Evolutionary conservation across 2,113 vertebrate genomes (phyloP), one percentile per base, ranked within the genome.

Genomic region (Entelurus aequoreus): DNA sequence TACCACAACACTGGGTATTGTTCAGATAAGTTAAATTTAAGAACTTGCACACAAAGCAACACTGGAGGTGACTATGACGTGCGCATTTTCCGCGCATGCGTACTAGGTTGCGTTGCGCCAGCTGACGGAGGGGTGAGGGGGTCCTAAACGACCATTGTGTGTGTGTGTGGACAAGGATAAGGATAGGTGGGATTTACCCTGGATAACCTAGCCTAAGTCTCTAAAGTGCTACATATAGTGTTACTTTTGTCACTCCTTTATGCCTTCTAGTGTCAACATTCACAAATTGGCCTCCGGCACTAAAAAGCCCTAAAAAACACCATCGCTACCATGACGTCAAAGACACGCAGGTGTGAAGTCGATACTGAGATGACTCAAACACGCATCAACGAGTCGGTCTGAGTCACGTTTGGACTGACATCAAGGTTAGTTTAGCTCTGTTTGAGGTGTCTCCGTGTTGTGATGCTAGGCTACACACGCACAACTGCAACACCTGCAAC

Each of bases 301-400:
- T 46, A 12, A 10, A 55, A 38, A 4, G 2, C 42, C 42, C 1
- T 5, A 21, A 55, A 48, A 71, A 74, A 71, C n/a, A 60, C 47
- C 28, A 15, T 51, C 50, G 37, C 47, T 0, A 63, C 15, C 51
- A 15, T 11, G 48, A 53, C 67, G 76, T 72, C 63, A 79, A 77
- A 68, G 42, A 54, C 28, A 28, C 65, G 55, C 82, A 85, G 84
- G 77, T 80, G 75, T 59, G 77, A 78, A 50, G 72, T 52, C 56
- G 35, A 42, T 71, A 44, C 69, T 76, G 21, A 68, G 65, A 50
- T 80, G 79, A 80, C 65, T 84, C 28, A 28, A 28, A 28, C 28
- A 10, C 13, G 2, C 16, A 54, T 75, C 66, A 12, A 50, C 46
- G 44, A 64, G 58, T 60, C 54, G 40, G 69, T 67, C 44, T 62